Evolutionary conservation across 2,888 invertebrate genomes (phyloP), one percentile per base, ranked within the genome.

Genomic region (Pristionchus arcanus): DNA sequence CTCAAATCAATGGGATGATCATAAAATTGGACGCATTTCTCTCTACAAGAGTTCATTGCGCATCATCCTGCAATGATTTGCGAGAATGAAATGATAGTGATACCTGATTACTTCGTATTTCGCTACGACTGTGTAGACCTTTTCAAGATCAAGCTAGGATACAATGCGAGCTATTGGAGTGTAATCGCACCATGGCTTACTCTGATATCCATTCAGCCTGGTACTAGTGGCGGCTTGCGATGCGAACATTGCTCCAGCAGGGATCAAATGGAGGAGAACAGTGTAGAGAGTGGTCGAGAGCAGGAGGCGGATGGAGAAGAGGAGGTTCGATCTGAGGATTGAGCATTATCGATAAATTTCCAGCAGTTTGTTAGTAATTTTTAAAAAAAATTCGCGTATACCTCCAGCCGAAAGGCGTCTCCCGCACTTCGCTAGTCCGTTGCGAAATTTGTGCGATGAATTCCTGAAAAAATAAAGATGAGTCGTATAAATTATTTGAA

Each of bases 221-320:
- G 91, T 90, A 34, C 94, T 91, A 71, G 94, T 89, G 0, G 93
- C 93, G 85, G 92, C 92, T 13, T 94, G 94, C 16, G 94, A 93
- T 63, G 91, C 91, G 92, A 94, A 94, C 53, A 94, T 84, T 4
- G 94, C 93, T 77, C 93, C 94, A 5, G 93, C 94, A 37, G 92
- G 91, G 21, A 93, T 91, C 28, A 94, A 90, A 89, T 94, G 94
- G 16, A 94, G 91, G 3, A 93, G 83, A 34, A 90, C 15, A 42
- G 94, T 94, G 84, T 93, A 91, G 81, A 94, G 89, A 55, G 81
- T 90, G 90, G 91, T 92, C 93, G 93, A 94, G 90, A 94, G 92
- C 5, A 91, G 59, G n/a, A 94, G 87, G 9, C 94, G 92, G 31
- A 91, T 19, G 13, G 93, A 92, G 71, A 91, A 93, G 59, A 86